phyloP scores from a whole-genome alignment of 1,140 invertebrate species.

The Teleopsis dalmanni region DNA sequence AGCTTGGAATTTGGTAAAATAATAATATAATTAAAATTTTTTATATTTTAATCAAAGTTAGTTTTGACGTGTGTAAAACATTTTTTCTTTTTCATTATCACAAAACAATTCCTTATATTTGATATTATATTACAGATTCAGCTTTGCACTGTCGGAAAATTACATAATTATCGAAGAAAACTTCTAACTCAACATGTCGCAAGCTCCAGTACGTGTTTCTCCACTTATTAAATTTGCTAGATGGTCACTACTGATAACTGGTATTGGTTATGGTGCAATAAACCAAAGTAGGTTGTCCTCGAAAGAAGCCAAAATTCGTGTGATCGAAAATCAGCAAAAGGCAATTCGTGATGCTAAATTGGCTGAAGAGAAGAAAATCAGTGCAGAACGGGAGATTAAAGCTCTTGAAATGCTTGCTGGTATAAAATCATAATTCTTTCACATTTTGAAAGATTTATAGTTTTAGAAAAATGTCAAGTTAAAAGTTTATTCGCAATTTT shows the following conservation, averaged over 20 bases:
- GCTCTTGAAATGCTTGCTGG: constrained; percentile 35
- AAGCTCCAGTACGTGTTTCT: constrained; percentile 60
- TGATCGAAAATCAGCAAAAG: constrained; percentile 58
- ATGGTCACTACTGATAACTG: constrained; percentile 61
- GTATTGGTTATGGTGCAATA: constrained; percentile 61
- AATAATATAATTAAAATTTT: no score
- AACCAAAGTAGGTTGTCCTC: constrained; percentile 60
- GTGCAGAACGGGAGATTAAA: constrained; percentile 40
- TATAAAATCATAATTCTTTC: constrained; percentile 28
- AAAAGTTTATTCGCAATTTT: no score
- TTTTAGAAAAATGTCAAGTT: no score
- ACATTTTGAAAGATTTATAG: no score
- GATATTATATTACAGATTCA: no score
- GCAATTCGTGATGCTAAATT: constrained; percentile 59
- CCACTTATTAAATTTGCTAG: constrained; percentile 65
- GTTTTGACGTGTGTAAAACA: no score
- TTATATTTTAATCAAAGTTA: no score
- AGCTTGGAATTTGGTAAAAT: no score
- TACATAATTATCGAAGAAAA: no score
- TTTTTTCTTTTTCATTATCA: no score
- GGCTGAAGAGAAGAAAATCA: constrained; percentile 57
- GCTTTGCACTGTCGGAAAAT: no score
- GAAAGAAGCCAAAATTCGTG: constrained; percentile 56
- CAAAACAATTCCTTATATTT: no score
- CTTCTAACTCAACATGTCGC: constrained; percentile 37